These are phyloP conservation scores for Moxostoma hubbsi DNA, from an alignment of 2,797 vertebrate genomes.

Conservation along the genomic window DNA sequence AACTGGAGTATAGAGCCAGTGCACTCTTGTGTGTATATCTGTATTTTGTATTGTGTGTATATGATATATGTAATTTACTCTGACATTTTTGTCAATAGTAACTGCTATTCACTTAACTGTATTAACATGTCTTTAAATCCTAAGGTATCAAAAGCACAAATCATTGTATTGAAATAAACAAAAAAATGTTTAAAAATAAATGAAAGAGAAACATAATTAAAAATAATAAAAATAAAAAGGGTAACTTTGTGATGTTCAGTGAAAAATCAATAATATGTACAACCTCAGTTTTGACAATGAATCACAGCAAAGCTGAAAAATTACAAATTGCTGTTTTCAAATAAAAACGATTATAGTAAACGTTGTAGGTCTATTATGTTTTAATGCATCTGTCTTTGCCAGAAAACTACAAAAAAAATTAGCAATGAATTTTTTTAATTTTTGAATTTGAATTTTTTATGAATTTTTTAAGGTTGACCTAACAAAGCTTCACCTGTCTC, in stretches of 20 bases:
- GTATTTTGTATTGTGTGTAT: conserved; percentile 78
- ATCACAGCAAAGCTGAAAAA: conserved; percentile 82
- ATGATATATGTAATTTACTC: conserved; percentile 78
- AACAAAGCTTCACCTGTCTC: not conserved
- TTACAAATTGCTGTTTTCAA: conserved; percentile 97
- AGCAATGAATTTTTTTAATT: no score
- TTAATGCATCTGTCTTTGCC: conserved; percentile 61
- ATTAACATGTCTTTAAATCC: conserved; percentile 82
- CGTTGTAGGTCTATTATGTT: conserved; percentile 73
- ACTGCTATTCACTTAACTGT: conserved; percentile 76
- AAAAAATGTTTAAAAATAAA: conserved; percentile 42
- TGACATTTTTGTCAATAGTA: conserved; percentile 70
- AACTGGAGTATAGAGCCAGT: conserved; percentile 71
- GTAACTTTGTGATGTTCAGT: conserved; percentile 94
- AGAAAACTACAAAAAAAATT: not conserved
- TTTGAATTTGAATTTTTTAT: no score
- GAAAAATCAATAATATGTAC: conserved; percentile 92
- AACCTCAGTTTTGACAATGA: conserved; percentile 89
- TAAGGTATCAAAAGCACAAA: conserved; percentile 85
- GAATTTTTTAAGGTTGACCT: no score
- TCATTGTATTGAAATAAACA: conserved; percentile 77
- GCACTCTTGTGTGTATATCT: conserved; percentile 73
- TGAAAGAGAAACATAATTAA: conserved; percentile 65
- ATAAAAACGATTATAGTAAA: conserved; percentile 93
- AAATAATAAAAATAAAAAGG: conserved; percentile 58